These are phyloP conservation scores for Atrina japonica DNA, from an alignment of 2,888 invertebrate genomes.

Conservation along the genomic window DNA sequence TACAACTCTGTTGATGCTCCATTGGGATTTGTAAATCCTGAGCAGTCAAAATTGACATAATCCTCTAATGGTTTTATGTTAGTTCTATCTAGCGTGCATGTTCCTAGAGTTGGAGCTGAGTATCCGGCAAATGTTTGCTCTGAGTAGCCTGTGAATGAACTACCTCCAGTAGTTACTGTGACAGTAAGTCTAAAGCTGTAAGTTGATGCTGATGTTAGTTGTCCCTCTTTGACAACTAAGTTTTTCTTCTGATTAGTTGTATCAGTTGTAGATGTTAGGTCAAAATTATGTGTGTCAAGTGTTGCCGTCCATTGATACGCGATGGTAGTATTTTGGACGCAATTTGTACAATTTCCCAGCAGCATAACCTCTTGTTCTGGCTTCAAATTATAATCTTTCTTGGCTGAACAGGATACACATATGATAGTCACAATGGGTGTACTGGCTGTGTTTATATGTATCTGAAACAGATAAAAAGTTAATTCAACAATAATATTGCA, in stretches of 20 bases:
- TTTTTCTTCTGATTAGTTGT: conserved; percentile 49
- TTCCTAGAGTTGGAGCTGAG: conserved; percentile 50
- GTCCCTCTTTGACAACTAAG: conserved; percentile 55
- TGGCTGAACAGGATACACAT: conserved; percentile 63
- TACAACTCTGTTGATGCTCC: conserved; percentile 47
- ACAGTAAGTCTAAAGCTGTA: conserved; percentile 57
- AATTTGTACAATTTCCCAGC: conserved; percentile 57
- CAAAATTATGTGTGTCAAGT: conserved; percentile 14
- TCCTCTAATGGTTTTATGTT: conserved; percentile 48
- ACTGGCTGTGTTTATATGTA: too few species aligned
- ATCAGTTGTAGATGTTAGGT: conserved; percentile 32
- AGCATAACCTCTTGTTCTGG: conserved; percentile 54
- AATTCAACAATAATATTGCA: too few species aligned
- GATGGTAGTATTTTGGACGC: conserved; percentile 36
- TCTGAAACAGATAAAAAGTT: too few species aligned
- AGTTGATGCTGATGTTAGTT: conserved; percentile 33
- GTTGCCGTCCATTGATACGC: conserved; percentile 56
- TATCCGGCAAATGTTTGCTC: conserved; percentile 46
- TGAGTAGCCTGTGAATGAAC: conserved; percentile 43
- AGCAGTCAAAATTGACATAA: conserved; percentile 52
- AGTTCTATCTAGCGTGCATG: conserved; percentile 43
- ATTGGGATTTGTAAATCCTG: conserved; percentile 57
- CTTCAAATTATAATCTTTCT: conserved; percentile 49
- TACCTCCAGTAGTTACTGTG: conserved; percentile 20
- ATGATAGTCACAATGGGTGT: conserved; percentile 53